Percentiles rank a stretch among this genome's conserved stretches.
Conservation (phyloP, 2,113 vertebrate species). For the Ptychochromis oligacanthus region DNA sequence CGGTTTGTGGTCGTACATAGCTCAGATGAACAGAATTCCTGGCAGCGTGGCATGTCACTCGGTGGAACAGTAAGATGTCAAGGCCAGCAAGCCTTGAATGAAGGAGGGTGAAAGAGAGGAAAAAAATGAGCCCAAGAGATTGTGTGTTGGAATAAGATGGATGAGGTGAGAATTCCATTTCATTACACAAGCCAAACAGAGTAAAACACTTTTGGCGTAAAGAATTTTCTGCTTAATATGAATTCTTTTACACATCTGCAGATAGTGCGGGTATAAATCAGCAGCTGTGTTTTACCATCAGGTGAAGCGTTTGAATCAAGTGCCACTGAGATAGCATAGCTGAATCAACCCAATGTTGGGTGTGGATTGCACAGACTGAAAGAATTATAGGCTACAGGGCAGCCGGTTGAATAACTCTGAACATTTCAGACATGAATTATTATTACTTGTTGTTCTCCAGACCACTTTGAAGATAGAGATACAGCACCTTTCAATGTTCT, state of each 20-base stretch:
- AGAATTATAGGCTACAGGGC: background rate
- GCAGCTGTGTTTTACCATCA: conserved; percentile 10
- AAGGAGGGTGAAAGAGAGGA: background rate
- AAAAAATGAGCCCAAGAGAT: conserved; percentile 25
- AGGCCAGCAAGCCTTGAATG: conserved; percentile 31
- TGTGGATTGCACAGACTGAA: background rate
- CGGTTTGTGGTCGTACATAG: conserved; percentile 55
- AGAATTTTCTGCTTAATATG: conserved; percentile 17
- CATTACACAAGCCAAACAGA: conserved; percentile 35
- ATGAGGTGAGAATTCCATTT: conserved; percentile 68
- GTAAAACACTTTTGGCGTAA: background rate
- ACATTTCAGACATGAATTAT: background rate
- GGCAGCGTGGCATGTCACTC: conserved; percentile 47
- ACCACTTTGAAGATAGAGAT: background rate
- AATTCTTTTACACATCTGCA: conserved; percentile 31
- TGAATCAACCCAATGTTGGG: background rate
- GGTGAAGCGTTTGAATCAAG: background rate
- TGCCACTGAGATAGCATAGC: background rate
- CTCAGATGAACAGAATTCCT: conserved; percentile 70
- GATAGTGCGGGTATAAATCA: conserved; percentile 9
- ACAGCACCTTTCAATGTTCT: background rate
- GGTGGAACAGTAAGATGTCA: conserved; percentile 63
- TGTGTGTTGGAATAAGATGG: conserved; percentile 58
- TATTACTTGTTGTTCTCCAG: background rate
- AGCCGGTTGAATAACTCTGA: background rate